Conservation (phyloP, 2,113 vertebrate species). For the Ochotona princeps region DNA sequence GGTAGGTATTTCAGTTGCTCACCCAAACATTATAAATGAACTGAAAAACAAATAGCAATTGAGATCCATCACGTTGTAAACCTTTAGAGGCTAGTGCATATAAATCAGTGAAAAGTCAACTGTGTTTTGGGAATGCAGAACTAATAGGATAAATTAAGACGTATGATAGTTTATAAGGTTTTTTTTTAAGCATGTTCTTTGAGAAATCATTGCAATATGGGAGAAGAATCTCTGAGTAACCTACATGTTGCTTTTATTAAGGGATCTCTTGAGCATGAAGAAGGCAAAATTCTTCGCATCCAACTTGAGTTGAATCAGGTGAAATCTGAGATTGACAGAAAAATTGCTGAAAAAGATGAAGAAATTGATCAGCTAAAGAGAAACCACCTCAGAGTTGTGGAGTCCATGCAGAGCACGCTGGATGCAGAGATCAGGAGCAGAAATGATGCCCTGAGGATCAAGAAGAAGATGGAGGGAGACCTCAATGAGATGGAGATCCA, state of each 20-base stretch:
- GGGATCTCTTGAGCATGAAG: constrained; percentile 87
- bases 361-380: constrained; percentile 88
- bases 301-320: constrained; percentile 88
- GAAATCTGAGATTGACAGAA: constrained; percentile 86
- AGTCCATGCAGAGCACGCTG: constrained; percentile 87
- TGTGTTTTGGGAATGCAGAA: constrained; percentile 24
- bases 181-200: constrained; percentile 41
- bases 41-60: constrained; percentile 17
- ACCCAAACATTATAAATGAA: not conserved
- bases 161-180: not conserved
- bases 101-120: constrained; percentile 25
- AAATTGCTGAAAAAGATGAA: constrained; percentile 87
- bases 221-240: not conserved
- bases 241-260: constrained; percentile 49
- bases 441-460: constrained; percentile 88
- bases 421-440: constrained; percentile 88
- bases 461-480: constrained; percentile 90
- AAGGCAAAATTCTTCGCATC: constrained; percentile 86
- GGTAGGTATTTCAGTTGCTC: constrained; percentile 72
- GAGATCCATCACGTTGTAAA: not conserved
- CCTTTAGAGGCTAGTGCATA: not conserved
- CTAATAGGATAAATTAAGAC: constrained; percentile 4
- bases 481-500: constrained; percentile 89
- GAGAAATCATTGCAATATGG: not conserved
- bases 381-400: constrained; percentile 84